Evolutionary conservation across 64 coral and sea anemone genomes (phyloP).

Genomic region (Dendrophyllia cribrosa): DNA sequence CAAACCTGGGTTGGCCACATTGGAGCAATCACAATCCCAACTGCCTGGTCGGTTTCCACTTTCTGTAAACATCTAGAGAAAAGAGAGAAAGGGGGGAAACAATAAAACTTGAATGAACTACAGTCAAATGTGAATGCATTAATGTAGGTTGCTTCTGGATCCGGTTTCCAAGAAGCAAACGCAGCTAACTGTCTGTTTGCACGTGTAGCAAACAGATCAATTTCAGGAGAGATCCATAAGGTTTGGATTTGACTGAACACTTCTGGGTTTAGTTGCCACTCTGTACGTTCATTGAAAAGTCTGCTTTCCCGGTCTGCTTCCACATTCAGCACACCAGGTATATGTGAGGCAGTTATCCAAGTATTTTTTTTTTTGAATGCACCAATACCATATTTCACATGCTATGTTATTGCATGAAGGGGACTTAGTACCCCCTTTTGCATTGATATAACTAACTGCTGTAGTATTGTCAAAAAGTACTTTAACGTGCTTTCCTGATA

Average conservation of each 20-base stretch:
- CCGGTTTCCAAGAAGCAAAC: conserved; percentile 66
- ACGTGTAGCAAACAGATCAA: conserved; percentile 59
- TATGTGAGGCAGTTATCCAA: conserved; percentile 43
- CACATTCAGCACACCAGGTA: conserved; percentile 40
- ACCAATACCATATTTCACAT: conserved; percentile 14
- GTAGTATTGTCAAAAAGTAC: conserved; percentile 29
- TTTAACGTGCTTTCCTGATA: conserved; percentile 8
- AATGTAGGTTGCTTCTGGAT: conserved; percentile 26
- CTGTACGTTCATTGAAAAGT: conserved; percentile 61
- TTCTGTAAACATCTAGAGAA: conserved; percentile 44
- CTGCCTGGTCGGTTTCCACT: background rate
- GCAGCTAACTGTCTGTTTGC: conserved; percentile 19
- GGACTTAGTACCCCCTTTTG: conserved; percentile 19
- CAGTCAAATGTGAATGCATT: conserved; percentile 47
- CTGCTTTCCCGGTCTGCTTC: conserved; percentile 37
- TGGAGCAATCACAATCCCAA: conserved; percentile 44
- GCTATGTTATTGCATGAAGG: conserved; percentile 8
- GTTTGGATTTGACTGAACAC: conserved; percentile 40
- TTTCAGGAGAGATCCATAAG: conserved; percentile 1
- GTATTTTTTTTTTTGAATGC: conserved; percentile 9
- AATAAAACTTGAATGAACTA: conserved; percentile 23
- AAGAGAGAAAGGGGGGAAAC: conserved; percentile 62
- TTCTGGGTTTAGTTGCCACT: conserved; percentile 20
- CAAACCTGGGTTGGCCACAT: conserved; percentile 54
- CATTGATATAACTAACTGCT: conserved; percentile 32